A percentile compares a stretch with the other conserved stretches of the same genome.
These are phyloP conservation scores for Dromococcyx pavoninus DNA, from an alignment of 2,797 vertebrate species.

Conservation along the genomic window DNA sequence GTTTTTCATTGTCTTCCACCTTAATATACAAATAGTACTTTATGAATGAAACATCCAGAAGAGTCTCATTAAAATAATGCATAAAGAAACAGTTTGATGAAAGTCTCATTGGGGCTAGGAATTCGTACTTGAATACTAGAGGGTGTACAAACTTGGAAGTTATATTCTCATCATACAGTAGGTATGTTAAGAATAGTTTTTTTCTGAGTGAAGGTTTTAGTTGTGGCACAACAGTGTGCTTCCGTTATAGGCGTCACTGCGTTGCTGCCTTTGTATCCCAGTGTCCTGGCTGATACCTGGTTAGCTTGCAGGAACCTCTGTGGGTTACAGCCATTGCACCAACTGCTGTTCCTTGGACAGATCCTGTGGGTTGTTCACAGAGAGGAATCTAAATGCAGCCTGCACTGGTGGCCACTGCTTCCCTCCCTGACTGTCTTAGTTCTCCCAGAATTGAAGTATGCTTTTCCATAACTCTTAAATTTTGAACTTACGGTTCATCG, in stretches of 20 bases:
- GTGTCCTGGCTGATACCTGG: not conserved
- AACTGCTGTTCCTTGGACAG: not conserved
- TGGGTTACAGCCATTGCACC: not conserved
- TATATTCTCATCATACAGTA: not conserved
- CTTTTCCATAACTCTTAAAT: not conserved
- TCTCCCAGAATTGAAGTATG: not conserved
- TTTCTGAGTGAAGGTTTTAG: not conserved
- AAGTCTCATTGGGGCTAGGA: not conserved
- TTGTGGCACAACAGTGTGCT: not conserved
- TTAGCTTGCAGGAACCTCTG: not conserved
- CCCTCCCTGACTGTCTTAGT: not conserved
- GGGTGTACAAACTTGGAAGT: not conserved
- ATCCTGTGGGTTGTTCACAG: not conserved
- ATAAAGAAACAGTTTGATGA: not conserved
- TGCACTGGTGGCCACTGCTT: not conserved
- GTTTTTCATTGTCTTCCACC: not conserved
- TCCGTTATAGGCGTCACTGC: rapidly evolving
- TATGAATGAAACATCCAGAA: not conserved
- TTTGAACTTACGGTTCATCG: not conserved
- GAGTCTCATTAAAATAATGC: not conserved
- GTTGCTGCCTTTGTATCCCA: not conserved
- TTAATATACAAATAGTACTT: not conserved
- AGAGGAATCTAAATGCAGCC: not conserved
- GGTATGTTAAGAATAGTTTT: not conserved
- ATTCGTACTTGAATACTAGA: not conserved